phyloP scores from a whole-genome alignment of 37 sponge, comb jelly and placozoan genomes.

The Chondrosia reniformis region DNA sequence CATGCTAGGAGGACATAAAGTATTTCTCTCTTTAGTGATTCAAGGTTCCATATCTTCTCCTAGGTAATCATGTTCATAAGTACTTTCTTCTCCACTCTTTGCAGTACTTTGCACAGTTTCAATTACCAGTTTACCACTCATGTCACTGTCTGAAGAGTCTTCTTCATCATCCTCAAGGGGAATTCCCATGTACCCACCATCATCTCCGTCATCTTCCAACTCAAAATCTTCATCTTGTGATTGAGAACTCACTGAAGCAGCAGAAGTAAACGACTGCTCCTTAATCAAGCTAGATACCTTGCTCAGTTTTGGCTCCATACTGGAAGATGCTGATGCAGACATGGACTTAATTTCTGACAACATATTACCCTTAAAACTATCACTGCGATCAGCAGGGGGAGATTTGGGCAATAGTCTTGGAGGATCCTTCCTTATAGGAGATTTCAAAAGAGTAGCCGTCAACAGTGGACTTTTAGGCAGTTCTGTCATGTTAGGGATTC shows the following conservation, averaged over 20 bases:
- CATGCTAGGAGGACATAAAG: no score
- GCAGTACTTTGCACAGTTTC: background rate
- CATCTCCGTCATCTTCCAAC: conserved; percentile 10
- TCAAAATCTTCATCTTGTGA: background rate
- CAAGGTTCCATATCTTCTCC: background rate
- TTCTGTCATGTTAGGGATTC: no score
- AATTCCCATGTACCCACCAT: conserved; percentile 22
- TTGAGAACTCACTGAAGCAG: background rate
- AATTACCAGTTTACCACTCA: conserved; percentile 16
- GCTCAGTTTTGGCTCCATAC: background rate
- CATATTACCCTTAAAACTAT: background rate
- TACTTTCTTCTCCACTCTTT: background rate
- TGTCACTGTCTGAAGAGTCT: conserved; percentile 15
- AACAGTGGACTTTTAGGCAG: background rate
- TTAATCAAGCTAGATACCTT: background rate
- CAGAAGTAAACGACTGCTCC: background rate
- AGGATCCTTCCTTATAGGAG: conserved; percentile 1
- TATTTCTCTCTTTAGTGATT: no score
- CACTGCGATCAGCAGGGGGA: background rate
- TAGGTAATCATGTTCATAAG: background rate
- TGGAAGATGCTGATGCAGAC: background rate
- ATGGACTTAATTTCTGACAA: background rate
- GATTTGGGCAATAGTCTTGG: background rate
- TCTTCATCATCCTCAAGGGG: conserved; percentile 15
- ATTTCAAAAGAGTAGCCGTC: background rate